Conservation (phyloP, 2,797 vertebrate species). For the Crocodylus rhombifer region DNA sequence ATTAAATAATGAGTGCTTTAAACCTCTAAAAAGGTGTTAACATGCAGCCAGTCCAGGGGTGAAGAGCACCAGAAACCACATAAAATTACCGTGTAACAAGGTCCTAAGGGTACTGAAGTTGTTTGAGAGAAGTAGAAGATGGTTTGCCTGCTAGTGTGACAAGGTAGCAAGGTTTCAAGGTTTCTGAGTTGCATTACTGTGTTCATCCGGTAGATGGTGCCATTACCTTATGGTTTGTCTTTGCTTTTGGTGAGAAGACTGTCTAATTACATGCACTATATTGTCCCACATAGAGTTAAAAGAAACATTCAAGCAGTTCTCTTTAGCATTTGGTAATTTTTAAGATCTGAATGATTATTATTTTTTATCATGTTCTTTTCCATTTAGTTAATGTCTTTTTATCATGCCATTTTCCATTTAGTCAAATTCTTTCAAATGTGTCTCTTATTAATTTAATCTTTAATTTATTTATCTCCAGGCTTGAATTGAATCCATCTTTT, state of each 20-base stretch:
- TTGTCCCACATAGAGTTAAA: background rate
- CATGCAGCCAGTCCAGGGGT: too few relatives aligned
- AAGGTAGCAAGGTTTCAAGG: fast-evolving
- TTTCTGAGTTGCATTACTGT: background rate
- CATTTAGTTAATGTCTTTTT: background rate
- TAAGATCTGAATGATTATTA: background rate
- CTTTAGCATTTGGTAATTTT: background rate
- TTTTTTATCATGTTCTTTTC: background rate
- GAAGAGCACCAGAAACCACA: too few relatives aligned
- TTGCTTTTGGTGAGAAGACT: fast-evolving
- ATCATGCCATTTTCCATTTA: too few relatives aligned
- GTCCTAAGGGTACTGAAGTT: background rate
- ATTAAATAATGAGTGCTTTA: too few relatives aligned
- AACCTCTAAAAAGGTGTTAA: too few relatives aligned
- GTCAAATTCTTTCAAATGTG: background rate
- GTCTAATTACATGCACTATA: fast-evolving
- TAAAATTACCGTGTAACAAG: background rate
- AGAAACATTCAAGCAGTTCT: background rate
- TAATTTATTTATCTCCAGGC: background rate
- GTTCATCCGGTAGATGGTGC: constrained; percentile 7
- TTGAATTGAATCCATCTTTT: background rate
- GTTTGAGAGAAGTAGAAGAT: background rate
- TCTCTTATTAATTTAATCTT: background rate
- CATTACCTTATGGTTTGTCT: background rate
- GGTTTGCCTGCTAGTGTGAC: background rate